Evolutionary conservation across 2,888 invertebrate species (phyloP).

Genomic region (Tupiocoris notatus): DNA sequence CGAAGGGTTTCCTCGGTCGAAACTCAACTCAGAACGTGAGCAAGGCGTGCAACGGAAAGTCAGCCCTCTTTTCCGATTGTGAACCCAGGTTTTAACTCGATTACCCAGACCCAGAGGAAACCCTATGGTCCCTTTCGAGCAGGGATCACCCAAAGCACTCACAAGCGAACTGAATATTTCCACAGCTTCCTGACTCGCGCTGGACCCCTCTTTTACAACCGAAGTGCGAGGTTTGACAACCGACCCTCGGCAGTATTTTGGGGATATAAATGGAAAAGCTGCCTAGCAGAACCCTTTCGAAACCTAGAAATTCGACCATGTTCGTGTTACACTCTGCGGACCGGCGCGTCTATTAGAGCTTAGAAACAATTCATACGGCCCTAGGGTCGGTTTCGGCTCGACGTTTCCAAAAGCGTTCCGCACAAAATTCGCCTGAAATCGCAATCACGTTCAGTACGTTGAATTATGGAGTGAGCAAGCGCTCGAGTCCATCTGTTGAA

Average conservation of each 20-base stretch:
- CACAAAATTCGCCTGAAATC: not conserved
- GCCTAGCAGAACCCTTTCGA: too few relatives aligned
- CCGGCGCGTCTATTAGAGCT: not conserved
- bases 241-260: not conserved
- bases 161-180: conserved; percentile 42
- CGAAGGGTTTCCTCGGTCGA: not conserved
- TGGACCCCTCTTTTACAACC: not conserved
- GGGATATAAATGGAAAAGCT: not conserved
- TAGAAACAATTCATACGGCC: not conserved
- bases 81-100: conserved; percentile 32
- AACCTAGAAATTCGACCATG: not conserved
- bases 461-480: not conserved
- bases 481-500: not conserved
- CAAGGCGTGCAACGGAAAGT: not conserved
- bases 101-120: conserved; percentile 13
- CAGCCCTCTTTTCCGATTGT: not conserved
- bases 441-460: not conserved
- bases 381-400: not conserved
- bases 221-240: not conserved
- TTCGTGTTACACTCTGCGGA: not conserved
- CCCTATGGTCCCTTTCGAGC: not conserved
- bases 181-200: conserved; percentile 18
- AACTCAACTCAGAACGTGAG: not conserved
- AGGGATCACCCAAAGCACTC: conserved; percentile 42
- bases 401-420: not conserved